Conservation (phyloP, 2,888 invertebrate species). For the Drosophila lacicola region DNA sequence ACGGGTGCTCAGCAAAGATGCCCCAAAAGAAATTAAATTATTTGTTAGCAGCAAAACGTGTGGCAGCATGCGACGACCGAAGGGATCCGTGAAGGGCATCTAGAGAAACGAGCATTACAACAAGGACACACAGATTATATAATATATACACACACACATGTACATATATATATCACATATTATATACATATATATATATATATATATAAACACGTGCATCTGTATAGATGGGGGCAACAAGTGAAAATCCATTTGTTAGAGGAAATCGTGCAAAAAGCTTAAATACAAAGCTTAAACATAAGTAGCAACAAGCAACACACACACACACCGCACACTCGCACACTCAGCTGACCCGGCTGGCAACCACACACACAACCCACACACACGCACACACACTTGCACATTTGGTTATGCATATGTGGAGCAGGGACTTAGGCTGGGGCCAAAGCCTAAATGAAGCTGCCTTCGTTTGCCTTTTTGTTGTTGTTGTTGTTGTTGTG, state of each 20-base stretch:
- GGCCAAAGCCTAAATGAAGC: slow-evolving; percentile 67
- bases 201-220: neutral
- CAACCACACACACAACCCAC: slow-evolving; percentile 28
- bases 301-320: slow-evolving; percentile 59
- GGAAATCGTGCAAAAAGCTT: slow-evolving; percentile 81
- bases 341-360: slow-evolving; percentile 38
- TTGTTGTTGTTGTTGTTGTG: slow-evolving; percentile 31
- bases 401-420: slow-evolving; percentile 65
- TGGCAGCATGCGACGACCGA: slow-evolving; percentile 19
- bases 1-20: slow-evolving; percentile 21
- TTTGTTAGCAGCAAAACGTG: slow-evolving; percentile 60
- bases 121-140: slow-evolving; percentile 71
- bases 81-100: slow-evolving; percentile 49
- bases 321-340: slow-evolving; percentile 27
- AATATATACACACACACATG: slow-evolving; percentile 29
- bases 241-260: slow-evolving; percentile 79
- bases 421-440: slow-evolving; percentile 65
- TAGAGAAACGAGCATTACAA: slow-evolving; percentile 69
- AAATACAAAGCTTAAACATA: slow-evolving; percentile 80
- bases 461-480: slow-evolving; percentile 49
- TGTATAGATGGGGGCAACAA: slow-evolving; percentile 67
- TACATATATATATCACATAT: neutral
- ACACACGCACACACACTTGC: slow-evolving; percentile 16
- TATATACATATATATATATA: slow-evolving; percentile 2
- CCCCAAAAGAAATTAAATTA: slow-evolving; percentile 71